Percentiles rank a stretch among this genome's conserved stretches.
Evolutionary conservation across 2,888 invertebrate genomes (phyloP).

Genomic region (Torymus tubicola): DNA sequence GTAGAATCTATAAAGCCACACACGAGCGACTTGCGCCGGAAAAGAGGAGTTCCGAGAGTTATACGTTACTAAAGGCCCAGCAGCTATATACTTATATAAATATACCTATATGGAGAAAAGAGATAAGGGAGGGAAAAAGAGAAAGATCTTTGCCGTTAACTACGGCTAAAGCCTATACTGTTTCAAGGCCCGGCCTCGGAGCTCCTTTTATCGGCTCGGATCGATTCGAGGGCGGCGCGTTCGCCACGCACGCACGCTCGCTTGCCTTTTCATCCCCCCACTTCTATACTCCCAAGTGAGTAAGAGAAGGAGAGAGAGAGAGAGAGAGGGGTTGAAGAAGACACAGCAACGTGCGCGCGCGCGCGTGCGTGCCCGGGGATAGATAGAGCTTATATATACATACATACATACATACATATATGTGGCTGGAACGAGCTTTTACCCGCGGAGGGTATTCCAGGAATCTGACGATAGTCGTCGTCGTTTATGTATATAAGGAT

Average conservation of each 20-base stretch:
- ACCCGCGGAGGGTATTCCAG: conserved; percentile 45
- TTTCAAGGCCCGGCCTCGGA: conserved; percentile 21
- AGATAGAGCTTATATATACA: too few relatives aligned
- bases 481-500: not conserved
- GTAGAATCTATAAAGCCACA: not conserved
- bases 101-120: too few relatives aligned
- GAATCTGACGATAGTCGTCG: conserved; percentile 1
- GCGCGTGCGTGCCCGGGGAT: not conserved
- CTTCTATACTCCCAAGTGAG: not conserved
- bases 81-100: too few relatives aligned
- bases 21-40: not conserved
- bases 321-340: not conserved
- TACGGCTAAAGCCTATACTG: too few relatives aligned
- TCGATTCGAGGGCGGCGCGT: conserved; percentile 28
- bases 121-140: not conserved
- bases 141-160: not conserved
- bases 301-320: not conserved
- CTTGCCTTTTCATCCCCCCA: not conserved
- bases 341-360: too few relatives aligned
- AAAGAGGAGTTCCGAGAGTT: conserved; percentile 3
- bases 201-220: conserved; percentile 50
- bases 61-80: too few relatives aligned
- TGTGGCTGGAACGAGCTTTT: conserved; percentile 30
- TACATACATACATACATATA: too few relatives aligned
- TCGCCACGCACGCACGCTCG: conserved; percentile 32